phyloP scores from a whole-genome alignment of 2,113 vertebrate species.

The Macquaria australasica region DNA sequence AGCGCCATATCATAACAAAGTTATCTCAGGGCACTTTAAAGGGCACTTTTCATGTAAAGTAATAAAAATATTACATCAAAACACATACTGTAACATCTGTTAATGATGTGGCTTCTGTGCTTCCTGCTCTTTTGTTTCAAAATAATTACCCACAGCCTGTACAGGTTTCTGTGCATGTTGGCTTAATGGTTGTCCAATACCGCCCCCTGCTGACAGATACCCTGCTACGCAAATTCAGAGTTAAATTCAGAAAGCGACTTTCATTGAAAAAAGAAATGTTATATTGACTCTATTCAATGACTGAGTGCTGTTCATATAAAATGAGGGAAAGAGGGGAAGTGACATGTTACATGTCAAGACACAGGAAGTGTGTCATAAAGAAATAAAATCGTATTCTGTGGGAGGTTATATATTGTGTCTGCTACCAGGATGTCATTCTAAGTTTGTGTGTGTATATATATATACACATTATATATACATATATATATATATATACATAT shows the following conservation, averaged over 20 bases:
- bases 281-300: not conserved
- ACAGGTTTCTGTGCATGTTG: not conserved
- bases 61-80: not conserved
- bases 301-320: not conserved
- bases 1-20: no score
- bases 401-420: not conserved
- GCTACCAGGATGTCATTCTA: not conserved
- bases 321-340: not conserved
- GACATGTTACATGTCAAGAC: not conserved
- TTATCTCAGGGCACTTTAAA: no score
- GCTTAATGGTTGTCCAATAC: slow-evolving; percentile 27
- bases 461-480: no score
- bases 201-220: slow-evolving; percentile 55
- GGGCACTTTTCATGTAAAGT: not conserved
- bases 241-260: not conserved
- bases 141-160: not conserved
- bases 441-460: no score
- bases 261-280: not conserved
- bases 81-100: not conserved
- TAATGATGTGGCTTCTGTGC: not conserved
- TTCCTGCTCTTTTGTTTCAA: not conserved
- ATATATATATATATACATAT: no score
- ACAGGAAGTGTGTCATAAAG: not conserved
- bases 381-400: not conserved
- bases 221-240: not conserved